Evolutionary conservation across 30 jellyfish, hydroid and myxozoan species (phyloP), one percentile per base, ranked within the genome.

Genomic region (Chrysaora quinquecirrha): DNA sequence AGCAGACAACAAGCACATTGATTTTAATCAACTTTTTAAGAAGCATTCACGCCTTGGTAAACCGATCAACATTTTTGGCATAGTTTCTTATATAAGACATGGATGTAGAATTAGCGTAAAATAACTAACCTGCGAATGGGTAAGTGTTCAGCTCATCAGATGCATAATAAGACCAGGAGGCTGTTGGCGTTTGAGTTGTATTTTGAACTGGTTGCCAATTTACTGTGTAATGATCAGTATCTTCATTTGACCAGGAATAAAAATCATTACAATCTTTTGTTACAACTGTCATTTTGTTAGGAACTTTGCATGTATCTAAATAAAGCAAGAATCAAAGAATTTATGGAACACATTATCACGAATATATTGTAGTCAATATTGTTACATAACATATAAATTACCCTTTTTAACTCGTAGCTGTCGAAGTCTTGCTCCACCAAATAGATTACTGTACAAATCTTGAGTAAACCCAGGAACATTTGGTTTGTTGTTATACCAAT

Each of bases 111-210:
- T n/a, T n/a, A n/a, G n/a, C n/a, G n/a, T n/a, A n/a, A n/a, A n/a
- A n/a, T n/a, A n/a, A n/a, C n/a, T n/a, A n/a, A n/a, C 99, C 99
- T 9, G 76, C 89, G 68, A 95, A 95, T 9, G 99, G 99, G 33
- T 95, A 95, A 9, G 99, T 95, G 69, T 88, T 95, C 43, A 95
- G 78, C 35, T 88, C 97, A 61, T 27, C 38, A 0, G 99, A 84
- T 16, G 93, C 52, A 25, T n/a, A 78, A 64, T 95, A 89, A 18
- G 83, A 87, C 99, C 99, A 95, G 3, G 97, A 83, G 32, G 71
- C 74, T 27, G 65, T 75, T 29, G 56, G 6, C 54, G 54, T 3
- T 14, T 38, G 54, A 18, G 97, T 74, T 25, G 77, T 65, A 61
- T 94, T 94, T 33, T 66, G 76, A 65, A 84, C 23, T 48, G 93